phyloP scores from a whole-genome alignment of 2,888 invertebrate species.

The Macaria notata region DNA sequence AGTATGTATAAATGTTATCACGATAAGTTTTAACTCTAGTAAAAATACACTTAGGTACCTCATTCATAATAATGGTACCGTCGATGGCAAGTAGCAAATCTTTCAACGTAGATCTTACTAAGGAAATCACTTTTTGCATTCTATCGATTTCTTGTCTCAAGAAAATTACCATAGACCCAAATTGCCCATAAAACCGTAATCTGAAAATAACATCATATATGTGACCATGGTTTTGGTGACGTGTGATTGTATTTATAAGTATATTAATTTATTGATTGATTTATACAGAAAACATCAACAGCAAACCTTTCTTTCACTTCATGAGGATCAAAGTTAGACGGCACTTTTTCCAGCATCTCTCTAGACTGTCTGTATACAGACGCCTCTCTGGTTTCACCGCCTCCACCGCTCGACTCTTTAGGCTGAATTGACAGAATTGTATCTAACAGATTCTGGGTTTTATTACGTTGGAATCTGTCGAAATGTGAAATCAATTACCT shows the following conservation, averaged over 20 bases:
- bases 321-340: constrained; percentile 88
- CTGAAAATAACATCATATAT: constrained; percentile 50
- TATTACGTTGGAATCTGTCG: constrained; percentile 60
- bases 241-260: no score
- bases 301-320: constrained; percentile 86
- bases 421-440: constrained; percentile 94
- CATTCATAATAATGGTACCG: constrained; percentile 95
- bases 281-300: no score
- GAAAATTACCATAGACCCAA: constrained; percentile 92
- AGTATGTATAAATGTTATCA: no score
- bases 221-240: no score
- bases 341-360: constrained; percentile 92
- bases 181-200: constrained; percentile 84
- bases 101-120: constrained; percentile 86
- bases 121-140: constrained; percentile 88
- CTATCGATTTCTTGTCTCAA: constrained; percentile 94
- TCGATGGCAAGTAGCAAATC: constrained; percentile 93
- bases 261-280: no score
- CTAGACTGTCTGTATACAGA: constrained; percentile 86
- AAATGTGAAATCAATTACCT: no score
- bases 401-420: constrained; percentile 89
- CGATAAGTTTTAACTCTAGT: no score
- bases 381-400: constrained; percentile 91
- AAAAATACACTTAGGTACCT: constrained; percentile 70
- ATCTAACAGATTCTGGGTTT: constrained; percentile 87